phyloP scores from a whole-genome alignment of 2,797 vertebrate species.

The Sebastiscus albofasciatus region DNA sequence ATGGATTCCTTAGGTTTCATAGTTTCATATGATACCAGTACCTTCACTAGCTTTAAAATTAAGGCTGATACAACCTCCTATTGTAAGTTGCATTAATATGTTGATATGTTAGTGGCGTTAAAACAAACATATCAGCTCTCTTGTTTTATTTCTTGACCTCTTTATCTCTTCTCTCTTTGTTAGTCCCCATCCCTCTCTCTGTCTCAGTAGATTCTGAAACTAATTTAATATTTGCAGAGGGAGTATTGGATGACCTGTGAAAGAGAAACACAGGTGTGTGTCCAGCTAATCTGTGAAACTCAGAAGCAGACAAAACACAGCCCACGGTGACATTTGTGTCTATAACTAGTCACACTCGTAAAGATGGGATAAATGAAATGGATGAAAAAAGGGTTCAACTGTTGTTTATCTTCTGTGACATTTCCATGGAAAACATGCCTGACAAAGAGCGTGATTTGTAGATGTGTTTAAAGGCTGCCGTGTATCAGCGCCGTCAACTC shows the following conservation, averaged over 20 bases:
- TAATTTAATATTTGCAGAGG: slow-evolving; percentile 58
- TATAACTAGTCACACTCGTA: slow-evolving; percentile 8
- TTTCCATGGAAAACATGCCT: slow-evolving; percentile 26
- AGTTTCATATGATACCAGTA: too few species aligned
- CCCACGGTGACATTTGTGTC: slow-evolving; percentile 6
- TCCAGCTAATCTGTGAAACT: slow-evolving; percentile 40
- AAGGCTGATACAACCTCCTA: too few species aligned
- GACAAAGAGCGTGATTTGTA: slow-evolving; percentile 22
- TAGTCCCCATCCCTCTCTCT: background rate
- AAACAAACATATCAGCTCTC: background rate
- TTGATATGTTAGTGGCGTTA: too few species aligned
- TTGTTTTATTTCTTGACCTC: slow-evolving; percentile 1
- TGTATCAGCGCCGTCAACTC: slow-evolving; percentile 27
- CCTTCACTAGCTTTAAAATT: too few species aligned
- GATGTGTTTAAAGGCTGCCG: slow-evolving; percentile 42
- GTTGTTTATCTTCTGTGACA: slow-evolving; percentile 55
- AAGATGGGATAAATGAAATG: slow-evolving; percentile 2
- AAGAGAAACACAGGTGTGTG: slow-evolving; percentile 52
- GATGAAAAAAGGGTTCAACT: background rate
- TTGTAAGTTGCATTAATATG: too few species aligned
- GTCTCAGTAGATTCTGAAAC: slow-evolving; percentile 40
- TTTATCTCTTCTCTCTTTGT: slow-evolving; percentile 9
- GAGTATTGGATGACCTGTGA: slow-evolving; percentile 50
- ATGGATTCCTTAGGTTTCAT: too few species aligned
- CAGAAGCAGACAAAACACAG: slow-evolving; percentile 27